A percentile compares a stretch with the other conserved stretches of the same genome.
phyloP scores from a whole-genome alignment of 2,888 invertebrate species.

The Alloscopus bannaensis region DNA sequence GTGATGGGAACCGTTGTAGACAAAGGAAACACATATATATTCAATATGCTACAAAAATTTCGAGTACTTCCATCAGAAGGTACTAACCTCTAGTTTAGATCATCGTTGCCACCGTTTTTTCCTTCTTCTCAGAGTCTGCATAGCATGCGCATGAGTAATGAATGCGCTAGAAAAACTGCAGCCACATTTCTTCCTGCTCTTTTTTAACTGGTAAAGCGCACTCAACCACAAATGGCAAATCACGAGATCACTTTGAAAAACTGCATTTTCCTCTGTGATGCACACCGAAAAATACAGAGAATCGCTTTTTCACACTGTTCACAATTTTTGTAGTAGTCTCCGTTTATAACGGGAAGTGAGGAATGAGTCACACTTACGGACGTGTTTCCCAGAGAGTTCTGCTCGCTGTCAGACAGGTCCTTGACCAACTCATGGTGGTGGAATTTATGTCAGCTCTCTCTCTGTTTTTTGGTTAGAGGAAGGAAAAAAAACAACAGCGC shows the following conservation, averaged over 20 bases:
- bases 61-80: too few relatives aligned
- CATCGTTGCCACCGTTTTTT: too few relatives aligned
- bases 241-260: background rate
- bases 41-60: too few relatives aligned
- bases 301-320: too few relatives aligned
- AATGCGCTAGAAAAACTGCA: too few relatives aligned
- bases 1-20: too few relatives aligned
- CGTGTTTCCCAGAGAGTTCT: slow-evolving; percentile 28
- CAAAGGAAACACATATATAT: too few relatives aligned
- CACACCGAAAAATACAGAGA: background rate
- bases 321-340: too few relatives aligned
- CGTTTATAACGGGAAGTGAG: background rate
- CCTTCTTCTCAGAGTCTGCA: too few relatives aligned
- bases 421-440: slow-evolving; percentile 54
- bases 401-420: slow-evolving; percentile 37
- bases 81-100: too few relatives aligned
- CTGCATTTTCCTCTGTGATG: background rate
- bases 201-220: background rate
- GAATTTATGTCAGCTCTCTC: slow-evolving; percentile 54
- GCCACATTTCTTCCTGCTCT: background rate
- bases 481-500: slow-evolving; percentile 39
- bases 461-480: too few relatives aligned
- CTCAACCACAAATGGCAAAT: background rate
- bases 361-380: slow-evolving; percentile 8
- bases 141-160: too few relatives aligned